Evolutionary conservation across 2,888 invertebrate species (phyloP), one percentile per base, ranked within the genome.

Genomic region (Parochlus steinenii): DNA sequence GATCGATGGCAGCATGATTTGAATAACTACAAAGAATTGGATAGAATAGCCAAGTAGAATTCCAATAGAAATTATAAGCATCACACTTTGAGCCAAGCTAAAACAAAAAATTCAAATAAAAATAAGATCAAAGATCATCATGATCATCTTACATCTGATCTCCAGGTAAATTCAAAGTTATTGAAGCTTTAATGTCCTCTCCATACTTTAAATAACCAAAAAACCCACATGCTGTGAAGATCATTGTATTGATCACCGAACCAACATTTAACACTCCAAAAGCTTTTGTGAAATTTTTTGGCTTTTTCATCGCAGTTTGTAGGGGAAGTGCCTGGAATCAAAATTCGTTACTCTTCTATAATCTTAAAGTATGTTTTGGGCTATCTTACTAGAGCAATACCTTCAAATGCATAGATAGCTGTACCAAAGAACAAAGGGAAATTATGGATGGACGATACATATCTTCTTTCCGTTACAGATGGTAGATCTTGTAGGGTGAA

Each of bases 351-450:
- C 95, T 61, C 11, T 92, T 77, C 86, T 87, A 51, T 19, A 50
- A 44, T 31, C 12, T n/a, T 29, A 18, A 18, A 31, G 18, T 6
- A 39, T 12, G 3, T 29, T 29, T n/a, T 19, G 18, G 14, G 14
- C 19, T 6, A 5, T 14, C 29, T 11, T 8, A 80, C 85, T 65
- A 86, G 57, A 34, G 82, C 83, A 44, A 97, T 95, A 41, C 93
- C 97, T 63, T 97, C 97, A 51, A 95, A 97, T 4, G 95, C 83
- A 56, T 86, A 98, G 38, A 98, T 74, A 15, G 87, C 89, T 1
- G 93, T 95, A 28, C 95, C 95, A 52, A 97, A 92, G 55, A 82
- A 97, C n/a, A 97, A 61, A 0, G 97, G 92, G 82, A 59, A 39
- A 6, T 65, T 58, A 0, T 74, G 75, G 38, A 44, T 40, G 11